Percentiles rank a stretch among this genome's conserved stretches.
phyloP scores from a whole-genome alignment of 2,113 vertebrate genomes.

The Bubo scandiacus region DNA sequence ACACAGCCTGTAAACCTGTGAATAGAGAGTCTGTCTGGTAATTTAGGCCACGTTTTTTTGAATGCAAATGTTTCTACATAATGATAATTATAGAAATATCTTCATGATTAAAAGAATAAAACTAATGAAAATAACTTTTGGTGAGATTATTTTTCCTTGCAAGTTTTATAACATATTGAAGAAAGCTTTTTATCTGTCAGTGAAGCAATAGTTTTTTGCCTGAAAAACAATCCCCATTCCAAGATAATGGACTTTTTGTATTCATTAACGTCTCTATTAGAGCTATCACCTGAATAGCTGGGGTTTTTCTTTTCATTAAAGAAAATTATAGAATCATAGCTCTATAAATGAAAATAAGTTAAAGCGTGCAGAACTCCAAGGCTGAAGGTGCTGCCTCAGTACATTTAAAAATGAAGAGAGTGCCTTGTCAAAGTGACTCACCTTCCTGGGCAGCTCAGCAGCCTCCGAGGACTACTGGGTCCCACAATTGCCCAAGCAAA shows the following conservation, averaged over 20 bases:
- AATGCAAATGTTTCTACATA: background rate
- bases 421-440: background rate
- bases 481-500: background rate
- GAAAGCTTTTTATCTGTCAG: slow-evolving; percentile 13
- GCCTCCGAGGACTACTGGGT: background rate
- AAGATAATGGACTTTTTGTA: slow-evolving; percentile 1
- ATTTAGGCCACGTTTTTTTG: background rate
- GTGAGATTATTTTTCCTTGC: background rate
- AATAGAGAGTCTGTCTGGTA: background rate
- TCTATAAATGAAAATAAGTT: background rate
- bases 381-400: background rate
- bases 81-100: slow-evolving; percentile 10
- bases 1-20: background rate
- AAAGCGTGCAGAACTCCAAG: background rate
- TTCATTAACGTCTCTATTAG: background rate
- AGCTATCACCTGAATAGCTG: background rate
- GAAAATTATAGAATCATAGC: background rate
- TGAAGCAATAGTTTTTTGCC: background rate
- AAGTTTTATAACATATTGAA: background rate
- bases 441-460: background rate
- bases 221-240: background rate
- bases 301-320: background rate
- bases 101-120: background rate
- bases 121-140: background rate
- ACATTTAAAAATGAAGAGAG: background rate